Conservation (phyloP, 2,113 vertebrate genomes). For the Gasterosteus aculeatus region DNA sequence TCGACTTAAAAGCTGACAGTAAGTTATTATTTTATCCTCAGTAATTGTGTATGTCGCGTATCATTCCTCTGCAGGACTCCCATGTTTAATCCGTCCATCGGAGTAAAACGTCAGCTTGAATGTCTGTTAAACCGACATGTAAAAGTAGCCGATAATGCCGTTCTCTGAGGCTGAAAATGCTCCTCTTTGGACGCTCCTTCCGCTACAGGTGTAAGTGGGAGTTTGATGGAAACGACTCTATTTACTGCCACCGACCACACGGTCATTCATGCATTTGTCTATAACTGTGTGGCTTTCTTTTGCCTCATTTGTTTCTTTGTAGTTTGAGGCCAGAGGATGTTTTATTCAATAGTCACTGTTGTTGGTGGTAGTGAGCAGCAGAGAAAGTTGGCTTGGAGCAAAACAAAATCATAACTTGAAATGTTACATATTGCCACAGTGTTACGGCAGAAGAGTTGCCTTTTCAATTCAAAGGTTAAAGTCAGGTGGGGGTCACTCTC, state of each 20-base stretch:
- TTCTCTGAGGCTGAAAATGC: neutral
- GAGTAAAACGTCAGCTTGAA: neutral
- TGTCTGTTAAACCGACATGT: neutral
- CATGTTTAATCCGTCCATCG: neutral
- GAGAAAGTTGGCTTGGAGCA: neutral
- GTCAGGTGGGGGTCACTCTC: neutral
- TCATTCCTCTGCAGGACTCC: neutral
- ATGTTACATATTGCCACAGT: neutral
- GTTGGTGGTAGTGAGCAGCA: neutral
- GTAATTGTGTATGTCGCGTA: neutral
- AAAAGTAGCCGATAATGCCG: neutral
- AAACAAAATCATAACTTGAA: neutral
- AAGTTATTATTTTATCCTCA: conserved; percentile 26
- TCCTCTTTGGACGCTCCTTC: neutral
- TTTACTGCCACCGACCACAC: neutral
- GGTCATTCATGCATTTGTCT: neutral
- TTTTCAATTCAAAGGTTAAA: neutral
- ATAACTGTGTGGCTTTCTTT: neutral
- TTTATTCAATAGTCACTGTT: neutral
- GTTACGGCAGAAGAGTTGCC: neutral
- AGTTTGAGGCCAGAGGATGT: neutral
- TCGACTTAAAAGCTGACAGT: conserved; percentile 49
- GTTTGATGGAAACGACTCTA: conserved; percentile 18
- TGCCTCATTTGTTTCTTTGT: neutral
- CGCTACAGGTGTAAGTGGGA: conserved; percentile 13